Base-by-base conservation (phyloP, 2,888 invertebrate species). In the Luperina nickerlii region DNA sequence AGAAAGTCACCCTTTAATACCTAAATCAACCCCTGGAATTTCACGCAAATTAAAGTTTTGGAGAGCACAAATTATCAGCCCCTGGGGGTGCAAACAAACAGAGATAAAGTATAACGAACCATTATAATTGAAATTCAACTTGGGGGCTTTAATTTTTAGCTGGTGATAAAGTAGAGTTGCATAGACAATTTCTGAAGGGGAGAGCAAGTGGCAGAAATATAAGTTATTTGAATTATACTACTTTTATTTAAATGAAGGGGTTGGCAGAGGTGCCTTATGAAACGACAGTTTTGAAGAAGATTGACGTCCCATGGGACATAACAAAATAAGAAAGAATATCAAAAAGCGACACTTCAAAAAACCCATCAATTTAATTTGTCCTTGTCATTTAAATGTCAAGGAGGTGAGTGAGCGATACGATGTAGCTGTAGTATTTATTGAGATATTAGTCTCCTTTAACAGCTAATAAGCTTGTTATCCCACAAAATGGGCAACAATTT, bases 101-200 rank as follows among this genome's bases (percentile, higher is more conserved):
- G 67, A 82, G 76, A 84, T 87, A 81, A 87, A 86, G 79, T 87
- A 85, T 74, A 83, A 90, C 82, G 77, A 84, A 72, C 84, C 84
- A 81, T 89, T 89, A 81, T 87, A 89, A 89, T 86, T 89, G 88
- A 90, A 89, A 86, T 84, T 88, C 76, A 69, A 90, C 86, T 87
- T 79, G 78, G 82, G 84, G 81, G 81, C 66, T 76, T 81, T 86
- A 79, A 86, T 85, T 87, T 89, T 83, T 85, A 80, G 82, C 65
- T 69, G 79, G 79, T 68, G 38, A 82, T 87, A 88, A 84, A 83
- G 74, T 83, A 72, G 67, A 82, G 32, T 81, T 70, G 65, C 78
- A 74, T 65, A 48, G 66, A 74, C 63, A 71, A 45, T 54, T 75
- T n/a, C 5, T 32, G 76, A 57, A 65, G 67, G 42, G 77, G 27